phyloP scores from a whole-genome alignment of 2,888 invertebrate genomes.

The Ecliptopera silaceata region DNA sequence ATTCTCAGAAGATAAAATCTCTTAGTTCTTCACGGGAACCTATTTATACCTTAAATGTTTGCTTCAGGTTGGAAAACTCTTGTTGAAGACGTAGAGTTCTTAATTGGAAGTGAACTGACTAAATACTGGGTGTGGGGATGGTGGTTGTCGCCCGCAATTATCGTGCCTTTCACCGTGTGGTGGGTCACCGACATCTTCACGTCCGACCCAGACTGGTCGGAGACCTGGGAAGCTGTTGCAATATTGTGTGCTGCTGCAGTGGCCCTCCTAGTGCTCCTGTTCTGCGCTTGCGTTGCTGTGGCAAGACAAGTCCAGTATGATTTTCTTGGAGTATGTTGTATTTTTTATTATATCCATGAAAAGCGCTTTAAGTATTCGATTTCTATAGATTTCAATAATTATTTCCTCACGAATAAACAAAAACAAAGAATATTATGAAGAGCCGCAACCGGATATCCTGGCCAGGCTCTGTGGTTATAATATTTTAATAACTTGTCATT shows the following conservation, averaged over 20 bases:
- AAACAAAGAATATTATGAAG: too few relatives aligned
- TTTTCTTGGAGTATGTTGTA: constrained; percentile 47
- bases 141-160: constrained; percentile 53
- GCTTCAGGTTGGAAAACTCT: constrained; percentile 61
- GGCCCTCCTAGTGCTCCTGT: constrained; percentile 41
- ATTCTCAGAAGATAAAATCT: too few relatives aligned
- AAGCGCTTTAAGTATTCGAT: too few relatives aligned
- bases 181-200: constrained; percentile 49
- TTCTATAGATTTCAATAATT: too few relatives aligned
- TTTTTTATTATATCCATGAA: too few relatives aligned
- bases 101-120: constrained; percentile 50
- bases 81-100: constrained; percentile 65
- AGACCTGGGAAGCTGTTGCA: constrained; percentile 49
- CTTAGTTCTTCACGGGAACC: too few relatives aligned
- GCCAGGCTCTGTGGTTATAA: too few relatives aligned
- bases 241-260: constrained; percentile 38
- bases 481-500: not conserved
- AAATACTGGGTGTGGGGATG: constrained; percentile 64
- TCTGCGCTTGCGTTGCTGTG: constrained; percentile 51
- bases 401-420: too few relatives aligned
- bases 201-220: constrained; percentile 41
- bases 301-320: constrained; percentile 67
- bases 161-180: constrained; percentile 54
- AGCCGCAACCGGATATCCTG: too few relatives aligned
- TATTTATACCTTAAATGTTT: not conserved